These are phyloP conservation scores for Zaprionus camerounensis DNA, from an alignment of 1,140 invertebrate genomes.

Conservation along the genomic window DNA sequence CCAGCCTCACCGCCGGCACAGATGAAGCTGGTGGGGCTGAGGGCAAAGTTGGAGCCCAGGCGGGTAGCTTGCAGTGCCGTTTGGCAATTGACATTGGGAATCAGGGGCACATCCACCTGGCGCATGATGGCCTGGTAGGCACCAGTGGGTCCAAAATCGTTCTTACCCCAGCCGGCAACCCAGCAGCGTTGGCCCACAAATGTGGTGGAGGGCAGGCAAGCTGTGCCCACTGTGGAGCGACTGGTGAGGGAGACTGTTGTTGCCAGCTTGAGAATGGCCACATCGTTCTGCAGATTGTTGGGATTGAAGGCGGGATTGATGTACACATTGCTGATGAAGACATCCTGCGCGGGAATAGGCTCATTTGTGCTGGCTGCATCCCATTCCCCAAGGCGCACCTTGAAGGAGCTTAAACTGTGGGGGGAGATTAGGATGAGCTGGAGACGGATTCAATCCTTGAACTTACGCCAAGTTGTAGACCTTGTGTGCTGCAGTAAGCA, in stretches of 20 bases:
- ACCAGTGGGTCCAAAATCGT: conserved; percentile 88
- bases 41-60: conserved; percentile 87
- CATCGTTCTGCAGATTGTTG: conserved; percentile 88
- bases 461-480: conserved; percentile 87
- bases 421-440: conserved; percentile 2
- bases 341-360: conserved; percentile 87
- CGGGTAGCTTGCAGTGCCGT: conserved; percentile 87
- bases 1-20: conserved; percentile 91
- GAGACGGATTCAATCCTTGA: not conserved
- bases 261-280: conserved; percentile 88
- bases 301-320: conserved; percentile 88
- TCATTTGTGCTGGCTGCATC: conserved; percentile 87
- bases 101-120: conserved; percentile 89
- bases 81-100: conserved; percentile 88
- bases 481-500: conserved; percentile 89
- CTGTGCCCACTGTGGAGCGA: conserved; percentile 89
- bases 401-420: conserved; percentile 79
- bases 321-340: conserved; percentile 85
- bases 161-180: conserved; percentile 93
- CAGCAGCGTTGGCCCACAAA: conserved; percentile 88
- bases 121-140: conserved; percentile 88
- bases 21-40: conserved; percentile 89
- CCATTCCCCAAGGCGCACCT: conserved; percentile 90
- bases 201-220: conserved; percentile 87
- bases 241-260: conserved; percentile 86